Percentiles rank a stretch among this genome's conserved stretches.
These are phyloP conservation scores for Centroberyx gerrardi DNA, from an alignment of 2,797 vertebrate genomes.

Conservation along the genomic window DNA sequence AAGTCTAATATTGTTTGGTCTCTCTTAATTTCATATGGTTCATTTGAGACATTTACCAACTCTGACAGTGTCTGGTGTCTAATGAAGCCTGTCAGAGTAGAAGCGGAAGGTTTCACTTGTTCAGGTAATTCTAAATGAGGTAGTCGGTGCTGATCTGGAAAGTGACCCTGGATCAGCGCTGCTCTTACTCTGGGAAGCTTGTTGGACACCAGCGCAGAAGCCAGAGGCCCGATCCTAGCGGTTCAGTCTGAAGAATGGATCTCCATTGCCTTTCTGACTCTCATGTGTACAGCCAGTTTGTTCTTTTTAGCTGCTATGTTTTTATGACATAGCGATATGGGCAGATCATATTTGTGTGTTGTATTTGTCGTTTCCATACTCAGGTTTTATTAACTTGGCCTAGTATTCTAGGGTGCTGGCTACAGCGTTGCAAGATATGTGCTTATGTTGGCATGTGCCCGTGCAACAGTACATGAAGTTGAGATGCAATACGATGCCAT, in stretches of 20 bases:
- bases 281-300: slow-evolving; percentile 36
- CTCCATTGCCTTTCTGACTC: slow-evolving; percentile 42
- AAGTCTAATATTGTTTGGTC: slow-evolving; percentile 16
- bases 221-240: background rate
- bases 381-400: slow-evolving; percentile 74
- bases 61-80: too few relatives aligned
- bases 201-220: slow-evolving; percentile 8
- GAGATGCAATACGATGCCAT: slow-evolving; percentile 44
- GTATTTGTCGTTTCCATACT: slow-evolving; percentile 65
- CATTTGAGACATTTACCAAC: background rate
- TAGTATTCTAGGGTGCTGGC: slow-evolving; percentile 38
- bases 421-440: slow-evolving; percentile 11
- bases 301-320: slow-evolving; percentile 57
- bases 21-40: background rate
- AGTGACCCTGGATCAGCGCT: background rate
- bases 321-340: slow-evolving; percentile 39
- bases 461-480: slow-evolving; percentile 19
- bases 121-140: background rate
- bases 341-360: slow-evolving; percentile 32
- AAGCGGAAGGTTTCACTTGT: background rate
- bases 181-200: background rate
- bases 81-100: background rate
- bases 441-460: slow-evolving; percentile 39
- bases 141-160: background rate
- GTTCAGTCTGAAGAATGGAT: slow-evolving; percentile 14